phyloP scores from a whole-genome alignment of 2,888 invertebrate species.

The Sialis lutaria region DNA sequence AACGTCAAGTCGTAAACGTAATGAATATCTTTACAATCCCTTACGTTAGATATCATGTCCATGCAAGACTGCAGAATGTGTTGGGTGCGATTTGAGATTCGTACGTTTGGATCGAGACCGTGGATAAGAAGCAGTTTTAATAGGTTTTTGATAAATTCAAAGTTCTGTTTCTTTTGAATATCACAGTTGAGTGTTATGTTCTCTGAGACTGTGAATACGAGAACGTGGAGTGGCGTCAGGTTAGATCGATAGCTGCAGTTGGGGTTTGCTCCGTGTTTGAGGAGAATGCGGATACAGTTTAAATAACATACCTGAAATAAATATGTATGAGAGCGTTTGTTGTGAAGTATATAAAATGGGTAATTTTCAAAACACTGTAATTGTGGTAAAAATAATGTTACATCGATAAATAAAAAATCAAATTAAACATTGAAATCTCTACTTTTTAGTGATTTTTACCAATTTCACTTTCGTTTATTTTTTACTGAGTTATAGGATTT shows the following conservation, averaged over 20 bases:
- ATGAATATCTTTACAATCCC: slow-evolving; percentile 45
- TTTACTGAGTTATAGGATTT: too few relatives aligned
- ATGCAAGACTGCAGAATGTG: slow-evolving; percentile 53
- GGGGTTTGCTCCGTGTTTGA: slow-evolving; percentile 54
- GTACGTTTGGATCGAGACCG: slow-evolving; percentile 46
- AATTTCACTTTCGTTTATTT: too few relatives aligned
- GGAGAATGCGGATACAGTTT: slow-evolving; percentile 47
- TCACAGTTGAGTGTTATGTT: slow-evolving; percentile 50
- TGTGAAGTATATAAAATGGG: too few relatives aligned
- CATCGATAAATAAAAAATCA: too few relatives aligned
- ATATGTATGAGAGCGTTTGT: background rate
- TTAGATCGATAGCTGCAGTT: slow-evolving; percentile 53
- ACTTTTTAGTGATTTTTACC: too few relatives aligned
- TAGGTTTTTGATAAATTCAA: slow-evolving; percentile 52
- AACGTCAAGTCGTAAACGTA: slow-evolving; percentile 52
- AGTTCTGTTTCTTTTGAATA: slow-evolving; percentile 45
- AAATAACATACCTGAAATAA: slow-evolving; percentile 44
- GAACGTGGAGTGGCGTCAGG: slow-evolving; percentile 48
- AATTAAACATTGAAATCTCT: too few relatives aligned
- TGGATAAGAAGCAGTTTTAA: slow-evolving; percentile 44
- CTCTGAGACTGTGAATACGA: slow-evolving; percentile 53
- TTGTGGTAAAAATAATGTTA: too few relatives aligned
- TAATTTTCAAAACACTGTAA: too few relatives aligned
- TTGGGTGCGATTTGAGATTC: slow-evolving; percentile 39
- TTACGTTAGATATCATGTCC: slow-evolving; percentile 51